These are phyloP conservation scores for Megalonaias nervosa DNA, from an alignment of 1,140 invertebrate species.

Conservation along the genomic window DNA sequence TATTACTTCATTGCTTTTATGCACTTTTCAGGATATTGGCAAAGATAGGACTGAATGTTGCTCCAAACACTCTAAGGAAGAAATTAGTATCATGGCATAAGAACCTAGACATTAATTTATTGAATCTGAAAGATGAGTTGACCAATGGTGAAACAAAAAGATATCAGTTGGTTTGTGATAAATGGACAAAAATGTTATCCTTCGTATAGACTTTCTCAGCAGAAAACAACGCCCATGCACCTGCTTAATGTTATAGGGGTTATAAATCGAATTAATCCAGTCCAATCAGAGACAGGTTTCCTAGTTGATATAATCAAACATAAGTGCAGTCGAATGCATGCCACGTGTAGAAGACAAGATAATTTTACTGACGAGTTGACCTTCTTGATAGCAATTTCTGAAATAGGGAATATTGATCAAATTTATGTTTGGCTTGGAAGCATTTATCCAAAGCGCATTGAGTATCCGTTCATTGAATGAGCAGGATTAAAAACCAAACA, in stretches of 20 bases:
- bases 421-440: slow-evolving; percentile 2
- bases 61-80: not conserved
- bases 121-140: slow-evolving; percentile 1
- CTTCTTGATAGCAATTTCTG: slow-evolving; percentile 30
- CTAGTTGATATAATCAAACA: not conserved
- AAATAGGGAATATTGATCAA: slow-evolving; percentile 16
- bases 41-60: slow-evolving; percentile 6
- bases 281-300: not conserved
- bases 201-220: slow-evolving; percentile 12
- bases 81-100: slow-evolving; percentile 9
- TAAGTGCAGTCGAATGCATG: slow-evolving; percentile 8
- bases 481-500: slow-evolving; percentile 27
- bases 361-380: slow-evolving; percentile 19
- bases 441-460: slow-evolving; percentile 27
- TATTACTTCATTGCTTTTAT: too few species aligned
- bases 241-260: slow-evolving; percentile 33
- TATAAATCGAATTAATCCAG: slow-evolving; percentile 16
- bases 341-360: slow-evolving; percentile 27
- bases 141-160: not conserved
- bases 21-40: slow-evolving; percentile 3
- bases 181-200: slow-evolving; percentile 15
- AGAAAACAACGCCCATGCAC: slow-evolving; percentile 29
- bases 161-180: slow-evolving; percentile 13
- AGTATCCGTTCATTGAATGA: slow-evolving; percentile 9
- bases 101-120: not conserved